A percentile compares a stretch with the other conserved stretches of the same genome.
These are phyloP conservation scores for Bombycilla garrulus DNA, from an alignment of 2,113 vertebrate species.

Conservation along the genomic window DNA sequence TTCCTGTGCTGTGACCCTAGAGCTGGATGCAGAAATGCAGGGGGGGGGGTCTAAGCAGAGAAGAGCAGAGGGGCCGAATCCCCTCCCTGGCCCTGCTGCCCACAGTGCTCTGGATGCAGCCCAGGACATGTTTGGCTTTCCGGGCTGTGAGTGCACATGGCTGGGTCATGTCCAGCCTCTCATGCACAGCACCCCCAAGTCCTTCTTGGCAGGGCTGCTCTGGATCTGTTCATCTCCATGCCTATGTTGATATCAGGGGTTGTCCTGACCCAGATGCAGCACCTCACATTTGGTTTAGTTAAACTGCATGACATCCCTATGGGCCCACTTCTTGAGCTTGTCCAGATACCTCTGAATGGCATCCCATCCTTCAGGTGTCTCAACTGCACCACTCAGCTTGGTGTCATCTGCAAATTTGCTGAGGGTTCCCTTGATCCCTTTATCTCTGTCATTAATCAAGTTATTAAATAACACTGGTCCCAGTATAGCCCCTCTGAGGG, in stretches of 20 bases:
- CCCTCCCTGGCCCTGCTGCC: neutral
- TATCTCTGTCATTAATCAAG: neutral
- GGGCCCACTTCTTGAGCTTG: neutral
- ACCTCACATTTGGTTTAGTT: no score
- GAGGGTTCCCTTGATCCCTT: neutral
- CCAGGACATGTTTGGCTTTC: neutral
- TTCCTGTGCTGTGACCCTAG: neutral
- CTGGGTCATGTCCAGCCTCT: neutral
- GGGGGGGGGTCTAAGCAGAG: neutral
- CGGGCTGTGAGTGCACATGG: neutral
- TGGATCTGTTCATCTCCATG: no score
- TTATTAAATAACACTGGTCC: neutral
- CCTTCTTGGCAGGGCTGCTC: rapidly evolving
- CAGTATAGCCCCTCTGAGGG: neutral
- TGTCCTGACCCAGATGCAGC: neutral
- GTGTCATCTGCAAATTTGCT: neutral
- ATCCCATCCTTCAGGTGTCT: neutral
- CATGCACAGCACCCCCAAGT: rapidly evolving
- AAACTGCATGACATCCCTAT: neutral
- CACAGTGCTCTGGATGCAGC: neutral
- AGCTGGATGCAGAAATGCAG: neutral
- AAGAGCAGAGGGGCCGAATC: neutral
- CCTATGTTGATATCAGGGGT: no score
- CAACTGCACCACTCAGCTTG: neutral
- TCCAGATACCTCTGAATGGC: neutral